Conservation (phyloP, 1,140 invertebrate genomes). For the Monochamus saltuarius region DNA sequence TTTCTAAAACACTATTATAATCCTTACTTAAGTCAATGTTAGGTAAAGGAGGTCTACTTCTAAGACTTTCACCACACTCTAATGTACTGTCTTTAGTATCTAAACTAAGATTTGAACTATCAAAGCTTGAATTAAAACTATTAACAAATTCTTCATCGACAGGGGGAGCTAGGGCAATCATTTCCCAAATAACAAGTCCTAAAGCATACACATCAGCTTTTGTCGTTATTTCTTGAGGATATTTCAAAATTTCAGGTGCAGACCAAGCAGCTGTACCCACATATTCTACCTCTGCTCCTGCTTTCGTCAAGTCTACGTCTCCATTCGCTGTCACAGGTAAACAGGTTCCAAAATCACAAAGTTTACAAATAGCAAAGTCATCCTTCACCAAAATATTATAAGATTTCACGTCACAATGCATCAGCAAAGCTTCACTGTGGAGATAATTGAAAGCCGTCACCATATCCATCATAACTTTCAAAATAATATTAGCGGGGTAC, state of each 20-base stretch:
- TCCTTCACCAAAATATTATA: conserved; percentile 76
- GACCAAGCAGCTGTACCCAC: conserved; percentile 75
- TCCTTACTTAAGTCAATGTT: conserved; percentile 60
- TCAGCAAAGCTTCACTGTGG: conserved; percentile 67
- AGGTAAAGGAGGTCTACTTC: conserved; percentile 63
- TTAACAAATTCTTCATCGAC: conserved; percentile 52
- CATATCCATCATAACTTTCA: conserved; percentile 67
- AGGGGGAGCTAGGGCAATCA: conserved; percentile 71
- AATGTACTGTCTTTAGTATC: conserved; percentile 19
- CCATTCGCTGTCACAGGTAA: conserved; percentile 68
- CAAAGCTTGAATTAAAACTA: conserved; percentile 46
- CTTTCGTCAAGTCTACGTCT: conserved; percentile 58
- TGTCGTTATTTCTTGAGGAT: conserved; percentile 60
- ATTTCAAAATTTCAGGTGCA: conserved; percentile 70
- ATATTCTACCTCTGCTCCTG: conserved; percentile 52
- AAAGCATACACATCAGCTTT: conserved; percentile 81
- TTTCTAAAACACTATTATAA: conserved; percentile 65
- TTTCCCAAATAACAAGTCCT: conserved; percentile 79
- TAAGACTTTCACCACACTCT: conserved; percentile 21
- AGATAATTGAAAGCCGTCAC: conserved; percentile 75
- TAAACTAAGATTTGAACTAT: conserved; percentile 28
- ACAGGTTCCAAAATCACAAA: conserved; percentile 85
- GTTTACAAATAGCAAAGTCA: conserved; percentile 72
- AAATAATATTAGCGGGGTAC: conserved; percentile 63
- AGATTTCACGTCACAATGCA: conserved; percentile 86